Evolutionary conservation across 2,797 vertebrate species (phyloP), one percentile per base, ranked within the genome.

Genomic region (Ibycter americanus): DNA sequence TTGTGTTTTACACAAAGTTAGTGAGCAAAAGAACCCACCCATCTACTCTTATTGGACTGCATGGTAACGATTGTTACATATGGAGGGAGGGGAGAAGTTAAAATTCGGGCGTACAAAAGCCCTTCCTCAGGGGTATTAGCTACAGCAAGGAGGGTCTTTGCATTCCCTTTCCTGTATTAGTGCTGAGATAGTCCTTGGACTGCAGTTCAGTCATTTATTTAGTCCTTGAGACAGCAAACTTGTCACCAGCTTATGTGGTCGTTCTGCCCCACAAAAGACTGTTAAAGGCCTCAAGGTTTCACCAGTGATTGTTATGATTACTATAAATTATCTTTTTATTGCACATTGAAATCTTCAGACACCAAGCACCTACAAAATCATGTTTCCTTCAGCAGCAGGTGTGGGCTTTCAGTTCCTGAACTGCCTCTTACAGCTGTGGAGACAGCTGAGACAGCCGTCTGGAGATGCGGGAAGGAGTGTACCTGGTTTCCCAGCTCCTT

Each of bases 281-380:
- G 29, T 80, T 77, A 80, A 81, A 96, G 61, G 42, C 76, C 83
- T 95, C 94, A 89, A 90, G 81, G 83, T 87, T 96, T 94, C 78
- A 90, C 61, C 42, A 0, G 0, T 91, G 83, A 93, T 92, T 90
- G 83, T 92, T 95, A 93, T 82, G 73, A 96, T 94, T 96, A 92
- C 93, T 96, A 85, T 96, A 94, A 96, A 94, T 96, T 94, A 89
- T 68, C 36, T 85, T 93, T 92, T 89, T 89, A 94, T 90, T 77
- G 52, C 78, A 77, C 90, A 62, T 26, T 85, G 71, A 93, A 83
- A 46, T 76, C 81, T 56, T 92, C 59, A 85, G 63, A 72, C 71
- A 71, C 44, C 0, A 0, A 83, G 52, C 59, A 93, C 81, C 95
- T 94, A 90, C 56, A 31, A 92, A 93, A 93, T 83, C 83, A 54